Evolutionary conservation across 2,888 invertebrate species (phyloP), one percentile per base, ranked within the genome.

Genomic region (Eristalis arbustorum): DNA sequence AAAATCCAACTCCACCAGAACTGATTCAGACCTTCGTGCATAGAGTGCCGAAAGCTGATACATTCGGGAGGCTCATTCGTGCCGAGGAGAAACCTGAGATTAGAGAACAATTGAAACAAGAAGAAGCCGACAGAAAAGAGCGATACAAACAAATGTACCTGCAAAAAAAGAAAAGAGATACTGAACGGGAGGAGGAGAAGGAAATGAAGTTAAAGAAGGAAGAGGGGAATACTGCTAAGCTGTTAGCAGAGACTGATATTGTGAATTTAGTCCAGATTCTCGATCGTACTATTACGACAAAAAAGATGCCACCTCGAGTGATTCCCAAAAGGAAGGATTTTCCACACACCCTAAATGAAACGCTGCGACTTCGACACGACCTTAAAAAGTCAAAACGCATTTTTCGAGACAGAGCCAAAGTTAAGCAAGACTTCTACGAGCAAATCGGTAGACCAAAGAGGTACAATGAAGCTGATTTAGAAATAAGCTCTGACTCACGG

Each of bases 321-420:
- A 13, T 68, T 10, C 68, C 78, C 0, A 37, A 90, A n/a, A 88
- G 88, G 0, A 89, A 89, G 28, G 88, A 80, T 25, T 92, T 90
- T 78, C 92, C 92, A 0, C 91, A 92, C 61, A 92, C 90, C 0
- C 74, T 92, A n/a, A 75, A 79, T 0, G 92, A 92, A 40, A 90
- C 91, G 1, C 88, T 90, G 59, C 89, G 89, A 1, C 90, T 91
- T 1, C 90, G 90, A 64, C 66, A 88, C 1, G 81, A 89, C 3
- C 88, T 92, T 89, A 91, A 91, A 22, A 89, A 88, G 25, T 89
- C 90, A 42, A 90, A 91, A 57, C 90, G 90, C 31, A 87, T 90
- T 6, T 73, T 89, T 2, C 89, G 90, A 0, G 92, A 92, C 28
- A 88, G 88, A 18, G 92, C 91, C 0, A 87, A 75, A 0, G 88